These are phyloP conservation scores for Heliconius sara DNA, from an alignment of 2,888 invertebrate species.

Conservation along the genomic window DNA sequence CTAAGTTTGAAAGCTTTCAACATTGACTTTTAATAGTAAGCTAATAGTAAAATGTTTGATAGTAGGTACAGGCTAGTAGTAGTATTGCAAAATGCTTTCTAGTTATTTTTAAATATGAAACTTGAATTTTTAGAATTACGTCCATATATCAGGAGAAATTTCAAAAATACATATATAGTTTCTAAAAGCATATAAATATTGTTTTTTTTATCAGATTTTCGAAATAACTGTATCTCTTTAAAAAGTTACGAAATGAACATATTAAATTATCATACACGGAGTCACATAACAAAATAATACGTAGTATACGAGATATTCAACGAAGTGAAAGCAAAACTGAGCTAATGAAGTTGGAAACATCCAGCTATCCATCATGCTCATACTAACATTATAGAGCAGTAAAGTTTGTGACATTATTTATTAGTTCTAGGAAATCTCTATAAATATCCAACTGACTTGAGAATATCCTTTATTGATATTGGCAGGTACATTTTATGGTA, in stretches of 20 bases:
- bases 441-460: conserved; percentile 10
- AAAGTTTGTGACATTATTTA: conserved; percentile 21
- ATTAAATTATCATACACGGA: not conserved
- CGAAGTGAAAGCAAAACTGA: conserved; percentile 8
- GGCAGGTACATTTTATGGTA: conserved; percentile 18
- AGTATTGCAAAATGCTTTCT: not conserved
- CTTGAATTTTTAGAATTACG: not conserved
- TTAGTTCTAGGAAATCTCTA: conserved; percentile 20
- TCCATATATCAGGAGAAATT: no score
- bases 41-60: not conserved
- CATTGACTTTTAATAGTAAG: not conserved
- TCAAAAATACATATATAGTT: no score
- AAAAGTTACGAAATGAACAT: not conserved
- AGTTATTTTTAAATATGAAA: not conserved
- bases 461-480: conserved; percentile 19
- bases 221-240: not conserved
- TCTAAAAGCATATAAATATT: not conserved
- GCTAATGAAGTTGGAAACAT: conserved; percentile 16
- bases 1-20: conserved; percentile 8
- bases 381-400: conserved; percentile 19
- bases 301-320: not conserved
- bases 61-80: not conserved
- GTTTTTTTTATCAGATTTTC: not conserved
- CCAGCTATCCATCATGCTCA: conserved; percentile 22
- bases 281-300: not conserved